Evolutionary conservation across 1,140 invertebrate genomes (phyloP).

Genomic region (Dufourea novaeangliae): DNA sequence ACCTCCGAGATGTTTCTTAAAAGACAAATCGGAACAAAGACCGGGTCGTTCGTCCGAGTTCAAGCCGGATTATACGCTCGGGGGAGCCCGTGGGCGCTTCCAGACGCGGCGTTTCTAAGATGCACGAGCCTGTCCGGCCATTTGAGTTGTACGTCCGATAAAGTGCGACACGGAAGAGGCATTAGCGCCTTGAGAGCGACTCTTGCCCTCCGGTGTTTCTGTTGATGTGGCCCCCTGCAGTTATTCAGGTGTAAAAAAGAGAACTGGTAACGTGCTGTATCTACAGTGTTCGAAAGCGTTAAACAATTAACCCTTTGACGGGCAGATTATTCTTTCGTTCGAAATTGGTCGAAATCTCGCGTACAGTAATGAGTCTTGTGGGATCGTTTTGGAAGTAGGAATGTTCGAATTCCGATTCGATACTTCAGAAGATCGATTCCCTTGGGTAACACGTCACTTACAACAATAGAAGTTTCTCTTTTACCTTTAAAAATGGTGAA

Average conservation of each 20-base stretch:
- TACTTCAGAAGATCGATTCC: no score
- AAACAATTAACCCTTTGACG: slow-evolving; percentile 11
- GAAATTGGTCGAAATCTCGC: no score
- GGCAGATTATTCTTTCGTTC: no score
- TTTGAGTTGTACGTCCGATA: slow-evolving; percentile 28
- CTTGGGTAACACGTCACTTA: no score
- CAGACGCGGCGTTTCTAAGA: not conserved
- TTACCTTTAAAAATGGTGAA: no score
- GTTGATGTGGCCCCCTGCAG: not conserved
- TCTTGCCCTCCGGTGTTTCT: not conserved
- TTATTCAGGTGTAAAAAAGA: not conserved
- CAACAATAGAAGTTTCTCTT: no score
- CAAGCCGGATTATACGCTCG: slow-evolving; percentile 8
- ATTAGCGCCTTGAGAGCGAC: slow-evolving; percentile 37
- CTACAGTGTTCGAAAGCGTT: not conserved
- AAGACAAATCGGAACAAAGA: not conserved
- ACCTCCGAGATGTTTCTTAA: not conserved
- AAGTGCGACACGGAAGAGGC: slow-evolving; percentile 32
- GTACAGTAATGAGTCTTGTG: no score
- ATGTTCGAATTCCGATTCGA: no score
- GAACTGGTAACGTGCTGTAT: not conserved
- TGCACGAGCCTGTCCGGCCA: not conserved
- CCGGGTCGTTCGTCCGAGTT: slow-evolving; percentile 3
- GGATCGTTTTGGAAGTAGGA: no score
- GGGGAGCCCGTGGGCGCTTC: not conserved